Base-by-base conservation (phyloP, 2,113 vertebrate genomes). In the Mus pahari region DNA sequence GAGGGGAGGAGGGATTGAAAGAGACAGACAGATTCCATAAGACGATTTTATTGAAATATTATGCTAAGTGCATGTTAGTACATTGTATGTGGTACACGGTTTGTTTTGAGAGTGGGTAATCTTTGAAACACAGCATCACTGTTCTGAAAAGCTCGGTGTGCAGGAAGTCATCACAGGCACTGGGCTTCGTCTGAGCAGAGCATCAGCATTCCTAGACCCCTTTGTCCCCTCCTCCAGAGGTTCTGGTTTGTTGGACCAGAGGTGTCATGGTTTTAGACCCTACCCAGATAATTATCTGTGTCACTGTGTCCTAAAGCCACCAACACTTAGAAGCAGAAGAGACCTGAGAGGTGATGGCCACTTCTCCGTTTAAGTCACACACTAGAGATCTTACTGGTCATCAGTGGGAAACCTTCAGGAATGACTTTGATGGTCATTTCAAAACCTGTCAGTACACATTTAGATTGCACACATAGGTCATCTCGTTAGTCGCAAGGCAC, bases 21-120 rank as follows among this genome's bases (percentile, higher is more conserved):
- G 13, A 36, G 26, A 36, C 2, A 31, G 24, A 55, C n/a, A 83
- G 55, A 62, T 62, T 68, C 48, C 82, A 70, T 7, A 9, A 62
- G 95, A 45, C 66, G 1, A 66, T 53, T 45, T 93, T 77, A 60
- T 50, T 91, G 42, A 92, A 91, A 73, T 48, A 84, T n/a, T 71
- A 89, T 77, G 66, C 71, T 50, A 33, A 53, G n/a, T 9, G 12
- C 0, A 13, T 11, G 0, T 83, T 3, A 14, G 26, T 83, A 53
- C 10, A 19, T 39, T 62, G 33, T 42, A 45, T 7, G 81, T 55
- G 74, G 10, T 45, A 48, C 84, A 62, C 75, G 81, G 79, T 74
- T 31, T 70, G 83, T 92, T 75, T 50, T 31, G 70, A 88, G 26
- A 79, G 9, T 3, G 55, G 28, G 71, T n/a, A 0, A 0, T 88